Evolutionary conservation across 1,140 invertebrate genomes (phyloP).

Genomic region (Atopsyche davidsoni): DNA sequence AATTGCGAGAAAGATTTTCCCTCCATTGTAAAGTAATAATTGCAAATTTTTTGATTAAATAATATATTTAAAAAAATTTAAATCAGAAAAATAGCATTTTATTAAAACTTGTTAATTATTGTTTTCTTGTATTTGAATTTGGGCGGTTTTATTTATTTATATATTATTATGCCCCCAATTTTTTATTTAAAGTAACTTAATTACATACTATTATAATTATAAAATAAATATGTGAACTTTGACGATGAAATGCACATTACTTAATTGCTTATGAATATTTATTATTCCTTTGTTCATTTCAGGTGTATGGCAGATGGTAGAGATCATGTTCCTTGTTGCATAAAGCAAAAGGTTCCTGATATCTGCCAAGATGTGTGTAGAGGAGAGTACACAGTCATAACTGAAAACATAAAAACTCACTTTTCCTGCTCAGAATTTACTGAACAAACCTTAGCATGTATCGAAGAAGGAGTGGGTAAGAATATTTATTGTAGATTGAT

Average conservation of each 20-base stretch:
- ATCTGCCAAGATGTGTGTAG: conserved; percentile 79
- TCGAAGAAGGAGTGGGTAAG: conserved; percentile 72
- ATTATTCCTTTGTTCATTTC: too few species aligned
- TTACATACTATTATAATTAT: too few species aligned
- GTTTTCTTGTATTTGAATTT: not conserved
- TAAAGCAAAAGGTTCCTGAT: conserved; percentile 71
- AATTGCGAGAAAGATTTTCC: conserved; percentile 72
- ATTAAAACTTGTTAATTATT: too few species aligned
- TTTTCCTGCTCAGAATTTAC: conserved; percentile 78
- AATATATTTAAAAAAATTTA: conserved; percentile 3
- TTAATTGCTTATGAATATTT: too few species aligned
- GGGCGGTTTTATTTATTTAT: not conserved
- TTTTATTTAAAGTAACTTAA: too few species aligned
- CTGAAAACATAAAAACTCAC: conserved; percentile 75
- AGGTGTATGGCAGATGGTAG: conserved; percentile 68
- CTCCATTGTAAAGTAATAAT: conserved; percentile 60
- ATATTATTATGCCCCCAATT: not conserved
- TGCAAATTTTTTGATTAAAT: not conserved
- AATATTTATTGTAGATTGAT: conserved; percentile 14
- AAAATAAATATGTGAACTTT: too few species aligned
- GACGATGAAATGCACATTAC: too few species aligned
- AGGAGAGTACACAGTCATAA: conserved; percentile 80
- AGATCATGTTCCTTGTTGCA: conserved; percentile 78
- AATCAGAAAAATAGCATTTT: not conserved
- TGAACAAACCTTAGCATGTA: conserved; percentile 72